Base-by-base conservation (phyloP, 1,140 invertebrate genomes). In the Heliconius nattereri region DNA sequence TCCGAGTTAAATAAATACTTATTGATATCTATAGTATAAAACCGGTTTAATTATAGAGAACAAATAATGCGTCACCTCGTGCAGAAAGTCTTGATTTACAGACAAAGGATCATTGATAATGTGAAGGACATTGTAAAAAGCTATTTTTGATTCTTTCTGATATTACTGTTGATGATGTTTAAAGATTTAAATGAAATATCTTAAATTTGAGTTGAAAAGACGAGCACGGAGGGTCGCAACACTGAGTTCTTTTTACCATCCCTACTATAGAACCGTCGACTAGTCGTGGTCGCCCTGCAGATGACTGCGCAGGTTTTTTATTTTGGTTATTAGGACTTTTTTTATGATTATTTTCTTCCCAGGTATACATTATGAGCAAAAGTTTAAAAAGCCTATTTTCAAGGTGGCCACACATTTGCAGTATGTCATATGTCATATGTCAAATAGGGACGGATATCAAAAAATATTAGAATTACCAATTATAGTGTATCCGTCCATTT, bases 401-500 rank as follows among this genome's bases (percentile, higher is more conserved):
- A 45, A 45, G 13, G 40, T 0, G 13, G 40, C 40, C 40, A 45
- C 13, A 45, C 40, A 45, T 16, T 13, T 45, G 40, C 11, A 5
- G 40, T 45, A 45, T 13, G n/a, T n/a, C n/a, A n/a, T n/a, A n/a
- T n/a, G n/a, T n/a, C 16, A 3, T 16, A 16, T 45, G 16, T 45
- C 7, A 45, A 5, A 73, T 73, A n/a, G 20, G 2, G 7, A 54
- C 2, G 52, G 2, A 54, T 3, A n/a, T 54, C 20, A n/a, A 54
- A 70, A 45, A 52, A 20, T 29, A 72, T 52, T 19, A 20, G 16
- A 45, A 76, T 85, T 90, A 92, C 91, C 91, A 72, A 92, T 83
- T 49, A 90, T 85, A 3, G 85, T 85, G 70, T 92, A 92, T 80
- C 91, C 91, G 26, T 91, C 73, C 82, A 88, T 83, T 81, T 84